A percentile compares a stretch with the other conserved stretches of the same genome.
phyloP scores from a whole-genome alignment of 2,888 invertebrate genomes.

The Meloe dianella region DNA sequence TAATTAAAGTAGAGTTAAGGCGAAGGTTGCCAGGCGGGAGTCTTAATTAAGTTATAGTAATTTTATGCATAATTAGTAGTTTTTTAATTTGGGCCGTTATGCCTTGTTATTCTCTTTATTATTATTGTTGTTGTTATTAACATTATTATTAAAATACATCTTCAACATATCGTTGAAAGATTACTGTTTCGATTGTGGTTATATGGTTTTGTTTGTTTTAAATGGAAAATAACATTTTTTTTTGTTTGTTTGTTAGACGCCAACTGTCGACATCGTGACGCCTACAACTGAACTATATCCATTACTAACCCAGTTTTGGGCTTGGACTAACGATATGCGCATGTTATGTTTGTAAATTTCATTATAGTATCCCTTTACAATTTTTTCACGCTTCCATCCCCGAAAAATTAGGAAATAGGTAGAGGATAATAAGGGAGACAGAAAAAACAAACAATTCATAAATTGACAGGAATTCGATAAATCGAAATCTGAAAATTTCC shows the following conservation, averaged over 20 bases:
- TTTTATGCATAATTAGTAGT: conserved; percentile 1
- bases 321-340: conserved; percentile 18
- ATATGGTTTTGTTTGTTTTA: conserved; percentile 13
- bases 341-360: conserved; percentile 10
- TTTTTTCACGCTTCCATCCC: background rate
- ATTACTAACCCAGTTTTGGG: conserved; percentile 19
- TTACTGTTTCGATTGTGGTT: conserved; percentile 15
- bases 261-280: conserved; percentile 15
- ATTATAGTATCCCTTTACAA: background rate
- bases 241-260: conserved; percentile 15
- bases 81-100: background rate
- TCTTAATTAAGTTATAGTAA: conserved; percentile 11
- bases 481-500: background rate
- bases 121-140: background rate
- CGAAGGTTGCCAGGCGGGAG: conserved; percentile 12
- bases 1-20: conserved; percentile 3
- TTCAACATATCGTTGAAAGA: conserved; percentile 14
- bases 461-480: background rate
- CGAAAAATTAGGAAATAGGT: background rate
- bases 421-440: background rate
- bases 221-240: background rate
- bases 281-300: conserved; percentile 18
- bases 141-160: background rate
- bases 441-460: background rate
- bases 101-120: background rate